Percentiles rank a stretch among this genome's conserved stretches.
Evolutionary conservation across 2,113 vertebrate species (phyloP).

Genomic region (Pedionomus torquatus): DNA sequence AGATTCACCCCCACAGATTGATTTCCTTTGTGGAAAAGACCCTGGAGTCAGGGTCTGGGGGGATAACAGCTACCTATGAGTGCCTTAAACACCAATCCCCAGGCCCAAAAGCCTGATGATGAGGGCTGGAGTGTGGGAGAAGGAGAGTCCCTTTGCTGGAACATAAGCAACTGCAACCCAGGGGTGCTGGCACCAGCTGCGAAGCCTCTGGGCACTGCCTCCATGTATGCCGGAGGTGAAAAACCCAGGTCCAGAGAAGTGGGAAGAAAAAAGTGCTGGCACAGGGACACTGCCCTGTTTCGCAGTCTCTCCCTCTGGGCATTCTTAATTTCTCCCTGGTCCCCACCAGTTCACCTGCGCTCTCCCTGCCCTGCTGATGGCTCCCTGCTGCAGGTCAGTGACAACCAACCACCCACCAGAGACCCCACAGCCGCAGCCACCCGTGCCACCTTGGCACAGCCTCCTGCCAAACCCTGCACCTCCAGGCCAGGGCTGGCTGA

Average conservation of each 20-base stretch:
- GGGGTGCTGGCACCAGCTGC: not conserved
- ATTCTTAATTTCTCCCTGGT: not conserved
- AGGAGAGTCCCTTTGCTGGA: not conserved
- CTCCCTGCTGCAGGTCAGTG: accelerated
- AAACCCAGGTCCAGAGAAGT: not conserved
- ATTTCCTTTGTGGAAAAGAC: not conserved
- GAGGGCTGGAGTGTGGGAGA: accelerated
- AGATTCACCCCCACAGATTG: accelerated
- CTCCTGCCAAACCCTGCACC: not conserved
- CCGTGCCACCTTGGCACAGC: not conserved
- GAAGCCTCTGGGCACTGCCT: not conserved
- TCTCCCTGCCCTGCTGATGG: not conserved
- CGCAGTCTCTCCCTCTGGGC: not conserved
- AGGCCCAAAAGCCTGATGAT: not conserved
- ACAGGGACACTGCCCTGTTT: not conserved
- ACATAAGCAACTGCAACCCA: accelerated
- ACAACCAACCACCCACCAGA: not conserved
- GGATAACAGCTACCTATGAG: not conserved
- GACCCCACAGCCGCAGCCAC: accelerated
- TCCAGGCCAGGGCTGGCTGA: accelerated
- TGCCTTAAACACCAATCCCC: accelerated
- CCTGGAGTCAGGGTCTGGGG: not conserved
- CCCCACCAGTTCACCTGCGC: not conserved
- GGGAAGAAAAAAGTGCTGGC: not conserved
- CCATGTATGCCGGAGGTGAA: accelerated